phyloP scores from a whole-genome alignment of 1,140 invertebrate species.

The Pachyrhynchus sulphureomaculatus region DNA sequence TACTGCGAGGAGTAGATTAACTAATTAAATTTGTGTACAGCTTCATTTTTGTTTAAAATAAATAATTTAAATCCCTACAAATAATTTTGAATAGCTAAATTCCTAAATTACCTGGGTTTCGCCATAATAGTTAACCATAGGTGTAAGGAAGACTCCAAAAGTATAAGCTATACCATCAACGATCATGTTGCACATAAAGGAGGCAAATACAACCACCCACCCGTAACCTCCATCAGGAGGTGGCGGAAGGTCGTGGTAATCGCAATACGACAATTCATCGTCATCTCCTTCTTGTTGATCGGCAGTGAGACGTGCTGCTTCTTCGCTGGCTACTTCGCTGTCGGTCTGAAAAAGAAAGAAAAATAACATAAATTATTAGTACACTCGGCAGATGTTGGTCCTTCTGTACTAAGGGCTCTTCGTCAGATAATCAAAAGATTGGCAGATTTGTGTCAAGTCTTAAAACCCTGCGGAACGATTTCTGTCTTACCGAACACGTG shows the following conservation, averaged over 20 bases:
- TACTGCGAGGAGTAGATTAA: too few species aligned
- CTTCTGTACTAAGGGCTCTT: too few species aligned
- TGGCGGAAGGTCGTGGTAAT: slow-evolving; percentile 76
- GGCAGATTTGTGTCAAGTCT: too few species aligned
- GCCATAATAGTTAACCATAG: slow-evolving; percentile 79
- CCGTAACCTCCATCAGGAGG: slow-evolving; percentile 87
- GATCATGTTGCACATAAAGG: slow-evolving; percentile 97
- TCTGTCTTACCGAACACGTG: too few species aligned
- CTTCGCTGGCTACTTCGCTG: slow-evolving; percentile 80
- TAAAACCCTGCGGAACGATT: too few species aligned
- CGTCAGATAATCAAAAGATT: too few species aligned
- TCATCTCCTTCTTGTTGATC: slow-evolving; percentile 62
- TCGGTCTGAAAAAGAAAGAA: slow-evolving; percentile 69
- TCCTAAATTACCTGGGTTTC: slow-evolving; percentile 63
- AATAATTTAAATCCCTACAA: too few species aligned
- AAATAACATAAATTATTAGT: background rate
- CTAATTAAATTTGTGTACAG: too few species aligned
- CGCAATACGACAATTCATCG: slow-evolving; percentile 71
- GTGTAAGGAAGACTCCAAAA: slow-evolving; percentile 84
- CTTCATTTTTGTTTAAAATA: too few species aligned
- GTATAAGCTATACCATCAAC: slow-evolving; percentile 97
- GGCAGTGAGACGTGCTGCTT: slow-evolving; percentile 70
- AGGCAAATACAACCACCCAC: slow-evolving; percentile 91
- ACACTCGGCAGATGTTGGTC: background rate
- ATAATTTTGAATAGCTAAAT: too few species aligned